Base-by-base conservation (phyloP, 2,888 invertebrate genomes). In the Cantharis rustica region DNA sequence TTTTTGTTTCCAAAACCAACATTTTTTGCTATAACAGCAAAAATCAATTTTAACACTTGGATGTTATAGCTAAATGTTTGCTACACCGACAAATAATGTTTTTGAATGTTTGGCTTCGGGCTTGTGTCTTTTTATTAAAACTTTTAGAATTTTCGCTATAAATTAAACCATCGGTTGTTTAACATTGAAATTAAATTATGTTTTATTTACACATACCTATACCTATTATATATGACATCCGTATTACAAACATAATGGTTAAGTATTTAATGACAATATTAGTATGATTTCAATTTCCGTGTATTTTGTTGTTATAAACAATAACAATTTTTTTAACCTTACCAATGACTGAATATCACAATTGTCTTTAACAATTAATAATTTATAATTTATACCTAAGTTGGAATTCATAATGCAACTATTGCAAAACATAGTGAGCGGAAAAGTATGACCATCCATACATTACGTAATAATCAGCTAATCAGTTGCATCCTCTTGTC, bases 251-350 rank as follows among this genome's bases (percentile, higher is more conserved):
- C 74, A 75, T 16, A 69, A 47, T 47, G 47, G 75, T 74, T 76
- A 79, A 70, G 75, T 75, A 79, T 75, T 75, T 75, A 78, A 79
- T 78, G 76, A 75, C 77, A 73, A 71, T 78, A 79, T 75, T 76
- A 76, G 68, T 75, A 76, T 72, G 74, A 79, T 78, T 77, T 75
- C 76, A 75, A 78, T 78, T 80, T 78, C 74, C 79, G 77, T 75
- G 66, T 74, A 71, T 72, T 78, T 75, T 74, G 69, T 27, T 16
- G 15, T 47, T 47, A 20, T 70, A 70, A 27, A 27, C 23, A 70
- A 70, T 70, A 70, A 70, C 47, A 47, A 47, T 47, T 47, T 31
- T 69, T 70, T 61, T 61, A 70, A 31, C 64, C 64, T 66, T 66
- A 66, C 15, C 17, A 66, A 17, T 20, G 64, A 66, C 20, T 64